Percentiles rank a stretch among this genome's conserved stretches.
These are phyloP conservation scores for Siphlonurus alternatus DNA, from an alignment of 2,888 invertebrate species.

Conservation along the genomic window DNA sequence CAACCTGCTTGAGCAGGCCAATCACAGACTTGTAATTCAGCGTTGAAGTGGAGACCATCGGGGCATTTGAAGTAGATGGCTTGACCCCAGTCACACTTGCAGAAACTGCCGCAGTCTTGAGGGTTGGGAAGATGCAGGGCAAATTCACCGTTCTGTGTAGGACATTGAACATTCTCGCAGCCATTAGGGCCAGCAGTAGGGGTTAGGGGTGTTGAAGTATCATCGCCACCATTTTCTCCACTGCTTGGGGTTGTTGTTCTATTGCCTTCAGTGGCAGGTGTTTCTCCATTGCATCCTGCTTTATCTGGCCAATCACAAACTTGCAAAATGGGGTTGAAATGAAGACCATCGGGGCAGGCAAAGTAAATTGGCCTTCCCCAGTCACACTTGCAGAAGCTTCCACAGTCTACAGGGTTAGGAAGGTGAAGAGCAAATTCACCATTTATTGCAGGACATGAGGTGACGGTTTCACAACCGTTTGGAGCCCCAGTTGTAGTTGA, in stretches of 20 bases:
- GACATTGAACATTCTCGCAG: conserved; percentile 4
- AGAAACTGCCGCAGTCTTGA: conserved; percentile 9
- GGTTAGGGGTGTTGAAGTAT: too few relatives aligned
- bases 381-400: conserved; percentile 3
- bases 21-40: conserved; percentile 9
- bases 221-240: too few relatives aligned
- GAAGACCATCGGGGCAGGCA: background rate
- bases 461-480: too few relatives aligned
- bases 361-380: background rate
- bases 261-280: too few relatives aligned
- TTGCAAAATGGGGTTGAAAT: conserved; percentile 3
- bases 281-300: background rate
- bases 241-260: too few relatives aligned
- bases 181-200: too few relatives aligned
- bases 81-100: conserved; percentile 8
- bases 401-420: conserved; percentile 4
- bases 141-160: background rate
- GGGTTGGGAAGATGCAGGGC: conserved; percentile 7
- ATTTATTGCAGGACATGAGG: too few relatives aligned
- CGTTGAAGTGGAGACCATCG: conserved; percentile 11
- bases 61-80: conserved; percentile 5
- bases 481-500: too few relatives aligned
- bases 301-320: conserved; percentile 3
- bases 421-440: too few relatives aligned
- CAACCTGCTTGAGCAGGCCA: conserved; percentile 6